Evolutionary conservation across 2,113 vertebrate genomes (phyloP).

Genomic region (zebrafish (Danio rerio)): DNA sequence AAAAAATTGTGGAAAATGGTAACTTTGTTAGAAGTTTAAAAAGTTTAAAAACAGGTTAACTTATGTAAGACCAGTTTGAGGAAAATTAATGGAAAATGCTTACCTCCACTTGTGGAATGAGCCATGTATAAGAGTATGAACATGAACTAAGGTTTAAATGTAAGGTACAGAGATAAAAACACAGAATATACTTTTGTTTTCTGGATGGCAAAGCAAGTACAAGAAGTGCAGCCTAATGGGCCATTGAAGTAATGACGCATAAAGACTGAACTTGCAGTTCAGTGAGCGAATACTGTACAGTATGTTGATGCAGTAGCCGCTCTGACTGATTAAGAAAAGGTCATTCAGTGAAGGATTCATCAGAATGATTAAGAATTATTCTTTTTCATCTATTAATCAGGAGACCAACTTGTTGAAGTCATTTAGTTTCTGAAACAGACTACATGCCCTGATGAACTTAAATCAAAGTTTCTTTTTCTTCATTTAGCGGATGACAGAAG

Average conservation of each 20-base stretch:
- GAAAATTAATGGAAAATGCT: too few relatives aligned
- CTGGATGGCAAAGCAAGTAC: neutral
- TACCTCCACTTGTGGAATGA: too few relatives aligned
- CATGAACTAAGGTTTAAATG: neutral
- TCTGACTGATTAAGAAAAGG: neutral
- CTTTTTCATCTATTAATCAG: neutral
- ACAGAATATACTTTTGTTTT: neutral
- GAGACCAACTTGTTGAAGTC: too few relatives aligned
- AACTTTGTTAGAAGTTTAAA: too few relatives aligned
- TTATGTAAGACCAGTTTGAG: too few relatives aligned
- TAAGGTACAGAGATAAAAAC: neutral
- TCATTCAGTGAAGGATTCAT: neutral
- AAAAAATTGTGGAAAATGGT: too few relatives aligned
- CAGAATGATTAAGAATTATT: neutral
- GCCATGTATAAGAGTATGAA: neutral
- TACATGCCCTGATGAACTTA: neutral
- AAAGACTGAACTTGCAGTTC: conserved; percentile 3
- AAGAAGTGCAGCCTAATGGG: neutral
- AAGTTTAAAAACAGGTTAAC: too few relatives aligned
- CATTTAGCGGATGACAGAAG: too few relatives aligned
- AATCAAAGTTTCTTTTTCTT: neutral
- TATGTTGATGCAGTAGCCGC: neutral
- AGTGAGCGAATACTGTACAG: neutral
- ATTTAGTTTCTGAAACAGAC: too few relatives aligned
- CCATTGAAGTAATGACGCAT: conserved; percentile 1